Base-by-base conservation (phyloP, 2,113 vertebrate genomes). In the Catharus minimus region DNA sequence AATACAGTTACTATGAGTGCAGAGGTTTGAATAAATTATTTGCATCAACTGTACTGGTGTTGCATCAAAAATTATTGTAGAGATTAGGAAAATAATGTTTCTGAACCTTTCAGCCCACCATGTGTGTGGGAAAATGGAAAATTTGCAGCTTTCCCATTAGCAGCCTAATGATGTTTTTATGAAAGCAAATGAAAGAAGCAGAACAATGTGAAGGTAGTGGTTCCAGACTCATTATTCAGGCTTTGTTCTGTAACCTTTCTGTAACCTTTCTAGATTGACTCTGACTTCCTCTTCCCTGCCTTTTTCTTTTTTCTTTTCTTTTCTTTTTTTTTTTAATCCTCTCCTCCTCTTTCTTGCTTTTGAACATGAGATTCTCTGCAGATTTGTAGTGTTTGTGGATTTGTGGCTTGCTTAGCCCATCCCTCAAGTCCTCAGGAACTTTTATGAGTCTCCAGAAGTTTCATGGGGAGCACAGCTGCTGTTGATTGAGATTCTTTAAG, bases 81-180 rank as follows among this genome's bases (percentile, higher is more conserved):
- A 69, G 30, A 74, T 84, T 53, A 90, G 46, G 46, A 89, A 83
- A 92, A 79, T 43, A 72, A 61, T 39, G n/a, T 65, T 94, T 56
- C 87, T 69, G 32, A 88, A 75, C 60, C 32, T 32, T 89, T 49
- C 44, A 78, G 87, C 80, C 65, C 81, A 86, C 66, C 57, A 17
- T n/a, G 57, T 69, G 83, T 61, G 67, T 90, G 81, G 83, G 81
- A 94, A 90, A 91, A 84, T 41, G 62, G 55, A 72, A 92, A 23
- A 84, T 43, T 13, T 64, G 47, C 83, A 86, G 49, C 28, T 92
- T 75, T 79, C 24, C 69, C 68, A 61, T 86, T 94, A 90, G 79
- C 55, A 94, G 58, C 62, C 55, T 92, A 89, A 93, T 89, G 73
- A 83, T 65, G 71, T 86, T 89, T 82, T 91, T 81, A 77, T 81